phyloP scores from a whole-genome alignment of 2,113 vertebrate genomes.

The Ariopsis seemanni region DNA sequence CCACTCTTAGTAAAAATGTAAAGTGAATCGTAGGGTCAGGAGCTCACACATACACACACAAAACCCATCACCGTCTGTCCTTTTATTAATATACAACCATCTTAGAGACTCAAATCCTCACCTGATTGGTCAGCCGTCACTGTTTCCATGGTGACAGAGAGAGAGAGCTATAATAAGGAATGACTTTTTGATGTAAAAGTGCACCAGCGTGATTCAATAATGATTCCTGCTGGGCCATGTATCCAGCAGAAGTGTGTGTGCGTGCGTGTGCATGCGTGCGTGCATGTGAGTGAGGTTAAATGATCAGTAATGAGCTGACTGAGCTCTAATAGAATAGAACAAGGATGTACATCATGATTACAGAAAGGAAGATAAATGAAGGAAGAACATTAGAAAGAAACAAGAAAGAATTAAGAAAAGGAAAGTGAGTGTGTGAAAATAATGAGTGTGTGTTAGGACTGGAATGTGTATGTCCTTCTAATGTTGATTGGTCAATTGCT shows the following conservation, averaged over 20 bases:
- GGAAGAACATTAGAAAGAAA: neutral
- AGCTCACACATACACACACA: neutral
- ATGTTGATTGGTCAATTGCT: neutral
- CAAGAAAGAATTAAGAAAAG: neutral
- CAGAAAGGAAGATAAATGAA: neutral
- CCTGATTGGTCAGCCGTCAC: conserved; percentile 38
- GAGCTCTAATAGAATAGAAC: neutral
- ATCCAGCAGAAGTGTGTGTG: neutral
- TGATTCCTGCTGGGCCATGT: conserved; percentile 2
- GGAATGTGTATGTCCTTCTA: neutral
- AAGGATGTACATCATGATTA: neutral
- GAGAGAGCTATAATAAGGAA: conserved; percentile 18
- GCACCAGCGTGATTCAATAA: conserved; percentile 32
- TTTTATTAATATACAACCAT: conserved; percentile 4
- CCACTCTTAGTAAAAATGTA: neutral
- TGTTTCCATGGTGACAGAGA: conserved; percentile 55
- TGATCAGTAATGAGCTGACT: conserved; percentile 1
- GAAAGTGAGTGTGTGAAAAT: neutral
- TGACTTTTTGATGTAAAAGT: conserved; percentile 40
- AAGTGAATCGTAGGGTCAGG: neutral
- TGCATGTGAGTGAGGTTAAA: neutral
- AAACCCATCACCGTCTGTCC: neutral
- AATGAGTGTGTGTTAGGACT: neutral
- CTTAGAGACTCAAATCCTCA: neutral
- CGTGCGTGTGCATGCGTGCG: neutral